Conservation (phyloP, 2,888 invertebrate genomes). For the Alloplasta piceator region DNA sequence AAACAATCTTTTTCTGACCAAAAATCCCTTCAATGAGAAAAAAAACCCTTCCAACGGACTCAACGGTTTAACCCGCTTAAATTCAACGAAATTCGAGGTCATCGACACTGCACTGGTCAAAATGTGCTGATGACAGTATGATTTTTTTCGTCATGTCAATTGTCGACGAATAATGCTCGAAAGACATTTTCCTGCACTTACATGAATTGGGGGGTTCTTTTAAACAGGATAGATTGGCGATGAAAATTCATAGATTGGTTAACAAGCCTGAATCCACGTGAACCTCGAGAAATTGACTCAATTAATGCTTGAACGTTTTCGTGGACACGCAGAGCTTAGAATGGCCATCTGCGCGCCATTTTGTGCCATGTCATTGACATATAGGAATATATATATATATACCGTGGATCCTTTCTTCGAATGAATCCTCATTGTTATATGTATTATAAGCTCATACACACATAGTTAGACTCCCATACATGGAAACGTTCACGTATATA, state of each 20-base stretch:
- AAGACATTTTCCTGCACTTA: constrained; percentile 43
- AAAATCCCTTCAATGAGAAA: no score
- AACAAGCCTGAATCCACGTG: constrained; percentile 72
- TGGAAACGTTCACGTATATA: constrained; percentile 6
- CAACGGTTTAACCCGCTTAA: no score
- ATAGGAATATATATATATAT: constrained; percentile 12
- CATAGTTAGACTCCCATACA: not conserved
- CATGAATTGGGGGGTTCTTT: constrained; percentile 1
- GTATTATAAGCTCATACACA: constrained; percentile 12
- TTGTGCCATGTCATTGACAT: constrained; percentile 77
- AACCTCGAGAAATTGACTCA: constrained; percentile 77
- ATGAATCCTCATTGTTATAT: constrained; percentile 68
- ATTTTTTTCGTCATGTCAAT: constrained; percentile 47
- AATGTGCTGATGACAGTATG: constrained; percentile 1
- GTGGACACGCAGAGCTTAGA: constrained; percentile 69
- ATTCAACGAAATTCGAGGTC: constrained; percentile 21
- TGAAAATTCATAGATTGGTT: constrained; percentile 79
- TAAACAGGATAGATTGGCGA: constrained; percentile 73
- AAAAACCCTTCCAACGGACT: no score
- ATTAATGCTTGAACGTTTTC: constrained; percentile 71
- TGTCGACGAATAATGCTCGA: constrained; percentile 36
- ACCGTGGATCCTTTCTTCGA: constrained; percentile 73
- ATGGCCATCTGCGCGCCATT: constrained; percentile 69
- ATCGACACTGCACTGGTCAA: constrained; percentile 8
- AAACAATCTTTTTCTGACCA: no score